Evolutionary conservation across 2,888 invertebrate genomes (phyloP).

Genomic region (Trachelus troglodyta): DNA sequence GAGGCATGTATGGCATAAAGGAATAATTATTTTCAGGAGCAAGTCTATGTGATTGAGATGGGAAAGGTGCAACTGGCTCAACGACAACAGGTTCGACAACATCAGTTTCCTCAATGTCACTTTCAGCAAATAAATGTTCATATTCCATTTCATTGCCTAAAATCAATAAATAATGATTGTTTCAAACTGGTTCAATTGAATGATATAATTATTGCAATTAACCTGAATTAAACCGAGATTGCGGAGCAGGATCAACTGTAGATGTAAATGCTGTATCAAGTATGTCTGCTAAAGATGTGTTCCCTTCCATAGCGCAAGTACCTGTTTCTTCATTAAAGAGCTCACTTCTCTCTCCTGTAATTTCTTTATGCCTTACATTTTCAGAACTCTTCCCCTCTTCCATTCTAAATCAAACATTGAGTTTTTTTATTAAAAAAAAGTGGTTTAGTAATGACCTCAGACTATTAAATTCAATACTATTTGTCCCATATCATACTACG

Average conservation of each 20-base stretch:
- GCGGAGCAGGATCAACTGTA: conserved; percentile 67
- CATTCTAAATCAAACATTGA: conserved; percentile 42
- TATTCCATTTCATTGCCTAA: conserved; percentile 74
- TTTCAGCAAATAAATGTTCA: conserved; percentile 75
- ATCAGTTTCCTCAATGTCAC: conserved; percentile 72
- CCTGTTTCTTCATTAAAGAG: conserved; percentile 51
- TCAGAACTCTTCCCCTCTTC: conserved; percentile 56
- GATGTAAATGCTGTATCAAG: conserved; percentile 75
- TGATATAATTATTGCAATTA: conserved; percentile 18
- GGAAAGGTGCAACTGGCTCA: conserved; percentile 41
- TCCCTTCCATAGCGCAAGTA: not conserved
- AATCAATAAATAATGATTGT: conserved; percentile 28
- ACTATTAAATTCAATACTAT: not conserved
- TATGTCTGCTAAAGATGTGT: conserved; percentile 72
- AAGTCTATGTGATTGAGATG: conserved; percentile 37
- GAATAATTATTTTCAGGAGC: conserved; percentile 43
- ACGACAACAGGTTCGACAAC: conserved; percentile 35
- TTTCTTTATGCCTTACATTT: conserved; percentile 56
- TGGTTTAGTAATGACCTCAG: not conserved
- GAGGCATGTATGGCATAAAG: conserved; percentile 44
- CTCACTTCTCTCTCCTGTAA: conserved; percentile 49
- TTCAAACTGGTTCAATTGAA: not conserved
- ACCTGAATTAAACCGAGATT: conserved; percentile 59
- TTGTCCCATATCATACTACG: not conserved
- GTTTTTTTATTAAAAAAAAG: not conserved